Base-by-base conservation (phyloP, 2,888 invertebrate species). In the Colletes collaris region DNA sequence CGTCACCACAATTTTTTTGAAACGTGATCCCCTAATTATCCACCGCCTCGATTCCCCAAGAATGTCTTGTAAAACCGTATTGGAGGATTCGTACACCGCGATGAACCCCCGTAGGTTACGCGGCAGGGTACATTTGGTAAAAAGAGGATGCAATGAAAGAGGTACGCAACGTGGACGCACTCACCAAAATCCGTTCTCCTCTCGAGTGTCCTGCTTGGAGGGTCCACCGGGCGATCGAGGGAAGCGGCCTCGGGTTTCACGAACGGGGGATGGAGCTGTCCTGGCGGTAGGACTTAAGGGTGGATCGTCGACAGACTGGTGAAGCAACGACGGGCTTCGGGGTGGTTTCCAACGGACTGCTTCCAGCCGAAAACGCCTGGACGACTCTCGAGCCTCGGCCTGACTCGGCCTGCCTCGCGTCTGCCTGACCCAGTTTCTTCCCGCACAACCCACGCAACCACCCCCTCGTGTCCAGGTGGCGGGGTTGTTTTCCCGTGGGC, bases 331-430 rank as follows among this genome's bases (percentile, higher is more conserved):
- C 81, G 82, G 91, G 90, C 91, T 88, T 90, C 89, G 88, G 91
- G 92, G 90, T 91, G 91, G 91, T 89, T 91, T 92, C 90, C 90
- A 90, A 91, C 91, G 92, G 91, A 92, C 92, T 80, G 82, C 81
- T 86, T 85, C 87, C 78, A 85, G 72, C 67, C 87, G 87, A 86
- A 86, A 87, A 85, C 86, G 87, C 85, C 87, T 86, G 87, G 84
- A 86, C 87, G 84, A 83, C 86, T 87, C 87, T 79, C 86, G 87
- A 87, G 83, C 82, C 81, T 82, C 87, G 86, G 87, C 87, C 83
- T 87, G 86, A 83, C 87, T 87, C 87, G 82, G 84, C 70, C 84
- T 87, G 86, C 84, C 85, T 87, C 87, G 86, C 84, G 81, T 86
- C 83, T 84, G 82, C 69, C 86, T 91, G 91, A 91, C 91, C 91